Conservation (phyloP, 2,888 invertebrate species). For the Synergus gifuensis region DNA sequence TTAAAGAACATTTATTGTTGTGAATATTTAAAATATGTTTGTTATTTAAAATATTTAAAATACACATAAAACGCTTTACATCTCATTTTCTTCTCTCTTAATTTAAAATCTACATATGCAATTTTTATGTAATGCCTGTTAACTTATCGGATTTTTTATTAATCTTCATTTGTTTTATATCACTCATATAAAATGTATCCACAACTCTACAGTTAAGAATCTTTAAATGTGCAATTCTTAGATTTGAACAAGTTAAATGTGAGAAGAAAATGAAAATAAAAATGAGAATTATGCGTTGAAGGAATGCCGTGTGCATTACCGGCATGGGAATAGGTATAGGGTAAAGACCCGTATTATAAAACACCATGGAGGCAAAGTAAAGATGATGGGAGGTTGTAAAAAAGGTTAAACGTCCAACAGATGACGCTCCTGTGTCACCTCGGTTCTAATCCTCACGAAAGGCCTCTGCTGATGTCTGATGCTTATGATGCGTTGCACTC, state of each 20-base stretch:
- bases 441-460: not conserved
- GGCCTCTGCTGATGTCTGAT: no score
- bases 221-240: not conserved
- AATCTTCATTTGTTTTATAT: not conserved
- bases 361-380: not conserved
- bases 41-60: not conserved
- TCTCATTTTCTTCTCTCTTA: not conserved
- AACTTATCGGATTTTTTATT: not conserved
- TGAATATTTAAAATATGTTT: not conserved
- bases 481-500: not conserved
- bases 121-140: not conserved
- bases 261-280: not conserved
- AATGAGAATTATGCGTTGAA: not conserved
- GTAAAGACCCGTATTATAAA: conserved; percentile 5
- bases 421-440: conserved; percentile 11
- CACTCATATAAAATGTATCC: not conserved
- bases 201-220: not conserved
- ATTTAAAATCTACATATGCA: not conserved
- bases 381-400: conserved; percentile 2
- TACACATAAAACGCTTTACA: no score
- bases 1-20: not conserved
- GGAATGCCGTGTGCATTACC: conserved; percentile 2
- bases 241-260: not conserved
- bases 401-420: not conserved
- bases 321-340: not conserved